These are phyloP conservation scores for Sternotherus odoratus DNA, from an alignment of 2,797 vertebrate genomes.

Conservation along the genomic window DNA sequence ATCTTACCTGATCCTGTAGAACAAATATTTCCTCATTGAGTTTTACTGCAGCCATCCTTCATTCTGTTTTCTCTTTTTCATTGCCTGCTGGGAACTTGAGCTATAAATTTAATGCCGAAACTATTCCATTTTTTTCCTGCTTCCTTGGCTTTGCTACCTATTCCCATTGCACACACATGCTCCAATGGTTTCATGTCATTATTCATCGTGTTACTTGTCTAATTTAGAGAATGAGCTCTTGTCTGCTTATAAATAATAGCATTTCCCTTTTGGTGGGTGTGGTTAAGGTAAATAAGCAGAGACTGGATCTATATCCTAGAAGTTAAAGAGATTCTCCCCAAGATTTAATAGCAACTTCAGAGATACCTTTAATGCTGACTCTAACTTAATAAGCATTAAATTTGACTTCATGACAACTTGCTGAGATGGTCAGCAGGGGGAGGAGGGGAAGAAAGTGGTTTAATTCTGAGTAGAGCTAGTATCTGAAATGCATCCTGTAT, in stretches of 20 bases:
- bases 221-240: not conserved
- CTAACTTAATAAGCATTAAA: constrained; percentile 33
- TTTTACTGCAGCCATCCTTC: not conserved
- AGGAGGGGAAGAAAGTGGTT: not conserved
- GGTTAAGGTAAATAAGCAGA: not conserved
- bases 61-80: not conserved
- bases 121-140: not conserved
- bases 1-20: not conserved
- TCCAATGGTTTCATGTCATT: not conserved
- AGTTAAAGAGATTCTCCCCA: not conserved
- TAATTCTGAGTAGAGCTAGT: not conserved
- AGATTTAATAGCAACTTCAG: not conserved
- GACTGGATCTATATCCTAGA: not conserved
- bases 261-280: not conserved
- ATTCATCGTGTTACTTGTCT: not conserved
- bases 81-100: not conserved
- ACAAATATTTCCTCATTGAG: not conserved
- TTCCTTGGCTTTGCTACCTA: not conserved
- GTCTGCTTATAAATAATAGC: not conserved
- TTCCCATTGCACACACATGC: fast-evolving
- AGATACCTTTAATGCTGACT: not conserved
- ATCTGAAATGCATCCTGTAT: not conserved
- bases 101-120: not conserved
- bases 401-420: constrained; percentile 25
- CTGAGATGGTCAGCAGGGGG: not conserved